Evolutionary conservation across 2,888 invertebrate genomes (phyloP).

Genomic region (Sarcophaga caerulescens): DNA sequence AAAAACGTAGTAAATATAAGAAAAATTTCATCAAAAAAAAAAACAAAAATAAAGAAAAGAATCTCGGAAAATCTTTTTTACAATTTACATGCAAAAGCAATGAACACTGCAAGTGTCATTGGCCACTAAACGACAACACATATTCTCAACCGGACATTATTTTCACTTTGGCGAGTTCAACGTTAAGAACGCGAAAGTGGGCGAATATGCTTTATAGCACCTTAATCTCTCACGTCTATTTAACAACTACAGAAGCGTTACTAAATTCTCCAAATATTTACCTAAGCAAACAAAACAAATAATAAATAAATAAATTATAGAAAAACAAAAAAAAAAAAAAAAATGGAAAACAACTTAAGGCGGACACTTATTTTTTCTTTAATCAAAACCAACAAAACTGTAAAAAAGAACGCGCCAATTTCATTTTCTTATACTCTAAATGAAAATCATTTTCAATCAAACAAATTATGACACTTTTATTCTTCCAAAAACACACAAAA

Average conservation of each 20-base stretch:
- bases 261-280: conserved; percentile 53
- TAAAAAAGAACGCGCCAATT: conserved; percentile 48
- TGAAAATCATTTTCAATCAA: conserved; percentile 45
- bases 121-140: conserved; percentile 42
- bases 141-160: not conserved
- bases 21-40: conserved; percentile 13
- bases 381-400: not conserved
- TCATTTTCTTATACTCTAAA: conserved; percentile 9
- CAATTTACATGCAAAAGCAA: not conserved
- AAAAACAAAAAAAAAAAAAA: not conserved
- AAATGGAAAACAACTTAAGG: conserved; percentile 1
- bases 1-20: too few relatives aligned
- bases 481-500: conserved; percentile 23
- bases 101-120: conserved; percentile 54
- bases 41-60: not conserved
- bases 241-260: conserved; percentile 35
- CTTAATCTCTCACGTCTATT: conserved; percentile 47
- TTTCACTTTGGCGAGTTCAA: not conserved
- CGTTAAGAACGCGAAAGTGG: not conserved
- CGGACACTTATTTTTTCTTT: conserved; percentile 25
- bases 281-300: conserved; percentile 24
- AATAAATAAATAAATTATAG: not conserved
- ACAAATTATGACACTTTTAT: conserved; percentile 56
- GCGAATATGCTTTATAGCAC: conserved; percentile 44
- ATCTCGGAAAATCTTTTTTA: too few relatives aligned